A percentile compares a stretch with the other conserved stretches of the same genome.
phyloP scores from a whole-genome alignment of 1,140 invertebrate genomes.

The Drosophila repletoides region DNA sequence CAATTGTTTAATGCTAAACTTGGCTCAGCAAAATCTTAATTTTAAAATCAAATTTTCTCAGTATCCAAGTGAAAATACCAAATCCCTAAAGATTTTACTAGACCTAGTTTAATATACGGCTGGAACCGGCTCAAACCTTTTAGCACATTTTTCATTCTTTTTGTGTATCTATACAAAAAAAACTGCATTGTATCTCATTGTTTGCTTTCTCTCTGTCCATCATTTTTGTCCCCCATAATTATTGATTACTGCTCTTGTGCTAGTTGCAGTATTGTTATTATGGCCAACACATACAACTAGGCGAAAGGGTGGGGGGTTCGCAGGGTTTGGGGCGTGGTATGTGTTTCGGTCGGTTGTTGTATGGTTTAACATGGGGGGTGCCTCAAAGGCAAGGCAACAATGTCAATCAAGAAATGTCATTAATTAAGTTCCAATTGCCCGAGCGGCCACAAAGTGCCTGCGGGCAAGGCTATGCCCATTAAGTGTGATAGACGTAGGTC shows the following conservation, averaged over 20 bases:
- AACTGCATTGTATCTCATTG: neutral
- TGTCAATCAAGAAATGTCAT: conserved; percentile 43
- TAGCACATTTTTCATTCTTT: neutral
- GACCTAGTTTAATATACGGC: no score
- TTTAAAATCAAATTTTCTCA: no score
- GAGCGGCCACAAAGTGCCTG: conserved; percentile 8
- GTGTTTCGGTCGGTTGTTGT: no score
- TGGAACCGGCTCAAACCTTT: no score
- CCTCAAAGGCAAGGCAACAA: conserved; percentile 18
- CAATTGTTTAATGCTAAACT: no score
- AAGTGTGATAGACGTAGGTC: conserved; percentile 2
- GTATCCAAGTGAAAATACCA: no score
- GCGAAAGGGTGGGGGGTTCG: no score
- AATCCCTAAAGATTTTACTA: no score
- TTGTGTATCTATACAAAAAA: neutral
- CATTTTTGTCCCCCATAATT: conserved; percentile 35
- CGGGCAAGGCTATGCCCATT: conserved; percentile 26
- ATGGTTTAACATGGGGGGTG: neutral
- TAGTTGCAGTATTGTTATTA: conserved; percentile 18
- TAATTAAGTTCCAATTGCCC: conserved; percentile 46
- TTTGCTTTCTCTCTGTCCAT: neutral
- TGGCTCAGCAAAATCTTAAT: no score
- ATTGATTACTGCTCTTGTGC: conserved; percentile 42
- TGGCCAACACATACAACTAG: conserved; percentile 22
- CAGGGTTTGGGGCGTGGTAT: neutral